Conservation (phyloP, 64 coral and sea anemone species). For the Trachythela sp. region DNA sequence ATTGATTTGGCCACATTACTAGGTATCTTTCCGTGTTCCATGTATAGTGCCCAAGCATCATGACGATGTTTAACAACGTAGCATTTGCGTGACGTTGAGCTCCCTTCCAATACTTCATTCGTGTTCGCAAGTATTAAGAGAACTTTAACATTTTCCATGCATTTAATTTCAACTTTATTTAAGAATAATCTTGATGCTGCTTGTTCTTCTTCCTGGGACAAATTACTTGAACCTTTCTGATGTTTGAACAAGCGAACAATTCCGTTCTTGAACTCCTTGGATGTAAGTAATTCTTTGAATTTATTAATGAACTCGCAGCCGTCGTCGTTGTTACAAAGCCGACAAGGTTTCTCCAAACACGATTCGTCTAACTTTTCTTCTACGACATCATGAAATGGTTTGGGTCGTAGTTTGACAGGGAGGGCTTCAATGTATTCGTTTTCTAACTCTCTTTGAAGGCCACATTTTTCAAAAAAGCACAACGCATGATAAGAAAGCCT, state of each 20-base stretch:
- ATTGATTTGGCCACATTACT: slow-evolving; percentile 2
- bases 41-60: background rate
- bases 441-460: background rate
- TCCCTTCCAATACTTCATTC: background rate
- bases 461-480: background rate
- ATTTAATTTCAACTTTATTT: slow-evolving; percentile 42
- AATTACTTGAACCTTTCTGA: slow-evolving; percentile 28
- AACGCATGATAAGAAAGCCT: background rate
- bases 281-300: slow-evolving; percentile 49
- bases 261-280: slow-evolving; percentile 50
- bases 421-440: slow-evolving; percentile 39
- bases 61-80: background rate
- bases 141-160: slow-evolving; percentile 57
- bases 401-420: slow-evolving; percentile 50
- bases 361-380: slow-evolving; percentile 55
- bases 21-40: background rate
- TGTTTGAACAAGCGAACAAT: slow-evolving; percentile 65
- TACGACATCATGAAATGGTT: slow-evolving; percentile 32
- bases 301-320: slow-evolving; percentile 44
- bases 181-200: slow-evolving; percentile 39
- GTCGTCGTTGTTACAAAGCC: background rate
- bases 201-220: slow-evolving; percentile 22
- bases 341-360: slow-evolving; percentile 50
- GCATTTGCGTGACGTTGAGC: background rate
- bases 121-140: slow-evolving; percentile 44